Evolutionary conservation across 2,797 vertebrate genomes (phyloP).

Genomic region (Eleutherodactylus coqui): DNA sequence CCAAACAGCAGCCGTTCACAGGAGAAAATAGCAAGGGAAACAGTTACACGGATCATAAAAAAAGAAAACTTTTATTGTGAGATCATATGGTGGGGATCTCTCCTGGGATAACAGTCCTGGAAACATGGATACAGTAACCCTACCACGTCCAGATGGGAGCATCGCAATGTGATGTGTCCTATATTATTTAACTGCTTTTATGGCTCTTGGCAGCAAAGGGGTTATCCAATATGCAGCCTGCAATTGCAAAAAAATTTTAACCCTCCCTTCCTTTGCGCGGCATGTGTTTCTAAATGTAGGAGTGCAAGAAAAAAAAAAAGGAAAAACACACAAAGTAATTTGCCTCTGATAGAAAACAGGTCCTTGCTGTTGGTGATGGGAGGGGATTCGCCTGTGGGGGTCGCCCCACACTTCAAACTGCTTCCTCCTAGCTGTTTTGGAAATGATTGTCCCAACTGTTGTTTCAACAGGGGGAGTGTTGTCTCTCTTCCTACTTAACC

Average conservation of each 20-base stretch:
- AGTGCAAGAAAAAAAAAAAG: background rate
- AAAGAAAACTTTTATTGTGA: slow-evolving; percentile 62
- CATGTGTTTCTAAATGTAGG: slow-evolving; percentile 42
- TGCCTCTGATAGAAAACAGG: slow-evolving; percentile 60
- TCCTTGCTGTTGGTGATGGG: slow-evolving; percentile 48
- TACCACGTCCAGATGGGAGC: background rate
- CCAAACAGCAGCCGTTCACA: slow-evolving; percentile 51
- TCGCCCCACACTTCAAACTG: slow-evolving; percentile 50
- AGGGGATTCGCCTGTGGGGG: slow-evolving; percentile 23
- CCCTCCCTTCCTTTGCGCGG: slow-evolving; percentile 30
- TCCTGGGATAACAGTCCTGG: slow-evolving; percentile 55
- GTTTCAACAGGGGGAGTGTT: slow-evolving; percentile 20
- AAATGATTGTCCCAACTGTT: slow-evolving; percentile 56
- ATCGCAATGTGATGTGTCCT: slow-evolving; percentile 21
- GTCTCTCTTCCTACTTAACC: slow-evolving; percentile 28
- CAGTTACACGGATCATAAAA: slow-evolving; percentile 61
- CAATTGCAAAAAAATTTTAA: slow-evolving; percentile 15
- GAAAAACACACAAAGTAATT: slow-evolving; percentile 45
- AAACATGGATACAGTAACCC: slow-evolving; percentile 47
- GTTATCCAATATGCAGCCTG: slow-evolving; percentile 31
- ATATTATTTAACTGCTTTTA: background rate
- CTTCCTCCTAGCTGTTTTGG: slow-evolving; percentile 44
- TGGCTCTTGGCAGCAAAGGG: slow-evolving; percentile 7
- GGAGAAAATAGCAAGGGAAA: slow-evolving; percentile 61
- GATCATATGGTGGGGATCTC: slow-evolving; percentile 58